Base-by-base conservation (phyloP, 2,113 vertebrate species). In the Chaetura pelagica region DNA sequence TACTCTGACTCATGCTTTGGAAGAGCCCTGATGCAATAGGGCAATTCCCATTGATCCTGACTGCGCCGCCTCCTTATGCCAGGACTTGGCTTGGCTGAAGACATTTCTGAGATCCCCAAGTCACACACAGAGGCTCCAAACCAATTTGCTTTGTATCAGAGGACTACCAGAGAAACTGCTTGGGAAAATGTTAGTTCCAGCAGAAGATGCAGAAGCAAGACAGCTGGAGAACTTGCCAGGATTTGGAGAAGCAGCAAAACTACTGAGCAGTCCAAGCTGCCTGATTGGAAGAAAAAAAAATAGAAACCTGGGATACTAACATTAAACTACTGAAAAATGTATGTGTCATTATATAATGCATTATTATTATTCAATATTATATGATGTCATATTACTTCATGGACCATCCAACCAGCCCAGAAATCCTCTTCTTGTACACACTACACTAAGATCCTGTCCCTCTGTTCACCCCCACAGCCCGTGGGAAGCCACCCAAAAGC, bases 21-120 rank as follows among this genome's bases (percentile, higher is more conserved):
- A 96, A 95, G 89, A 93, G 94, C 88, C 86, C 90, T 97, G 94
- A 96, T 94, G 96, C 92, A 96, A 96, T 1, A 95, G 94, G 93
- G 93, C 94, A 96, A 95, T 96, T 95, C 96, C 96, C 96, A 96
- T 92, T 92, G 88, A 97, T 97, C 93, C 7, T 66, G n/a, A 44
- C 57, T 77, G 72, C 66, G 72, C 46, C 52, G 67, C n/a, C n/a
- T 35, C 10, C 79, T 30, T n/a, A 6, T 23, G 95, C 90, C 96
- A 94, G 92, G 68, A 49, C 40, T 59, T 20, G 30, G 68, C 68
- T 55, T 85, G 34, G 59, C 7, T 27, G 24, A 52, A 54, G 19
- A 17, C 15, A 42, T 49, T 90, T 91, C 34, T 78, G 67, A 90
- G 82, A 55, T 69, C 78, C 51, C 35, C 5, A 44, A 88, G 67